phyloP scores from a whole-genome alignment of 2,113 vertebrate genomes.

The Micronycteris hirsuta region DNA sequence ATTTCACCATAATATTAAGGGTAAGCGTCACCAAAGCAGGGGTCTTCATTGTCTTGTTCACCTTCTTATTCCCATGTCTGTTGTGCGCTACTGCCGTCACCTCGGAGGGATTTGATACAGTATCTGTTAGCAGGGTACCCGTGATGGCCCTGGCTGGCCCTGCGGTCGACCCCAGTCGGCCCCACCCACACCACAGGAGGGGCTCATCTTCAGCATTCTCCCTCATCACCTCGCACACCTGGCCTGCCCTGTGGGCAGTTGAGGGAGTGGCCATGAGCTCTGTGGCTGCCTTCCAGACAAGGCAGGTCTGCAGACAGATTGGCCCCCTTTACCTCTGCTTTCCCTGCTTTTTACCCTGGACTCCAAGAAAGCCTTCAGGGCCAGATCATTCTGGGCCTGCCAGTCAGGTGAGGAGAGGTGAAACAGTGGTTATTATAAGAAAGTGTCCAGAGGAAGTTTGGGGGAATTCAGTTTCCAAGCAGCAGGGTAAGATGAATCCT shows the following conservation, averaged over 20 bases:
- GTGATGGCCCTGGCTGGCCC: neutral
- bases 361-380: neutral
- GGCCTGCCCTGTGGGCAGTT: neutral
- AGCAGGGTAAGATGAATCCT: constrained; percentile 41
- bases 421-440: neutral
- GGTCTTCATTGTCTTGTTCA: neutral
- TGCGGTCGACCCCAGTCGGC: neutral
- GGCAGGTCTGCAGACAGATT: neutral
- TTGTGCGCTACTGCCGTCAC: neutral
- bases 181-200: accelerated
- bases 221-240: neutral
- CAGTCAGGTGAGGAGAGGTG: neutral
- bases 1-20: neutral
- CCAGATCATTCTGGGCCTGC: neutral
- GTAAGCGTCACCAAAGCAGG: neutral
- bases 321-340: neutral
- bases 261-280: neutral
- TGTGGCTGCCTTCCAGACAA: neutral
- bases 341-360: neutral
- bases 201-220: neutral
- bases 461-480: neutral
- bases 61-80: neutral
- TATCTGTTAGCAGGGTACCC: neutral
- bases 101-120: neutral
- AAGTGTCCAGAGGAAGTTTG: neutral